These are phyloP conservation scores for Actinia equina DNA, from an alignment of 64 coral and sea anemone species.

Conservation along the genomic window DNA sequence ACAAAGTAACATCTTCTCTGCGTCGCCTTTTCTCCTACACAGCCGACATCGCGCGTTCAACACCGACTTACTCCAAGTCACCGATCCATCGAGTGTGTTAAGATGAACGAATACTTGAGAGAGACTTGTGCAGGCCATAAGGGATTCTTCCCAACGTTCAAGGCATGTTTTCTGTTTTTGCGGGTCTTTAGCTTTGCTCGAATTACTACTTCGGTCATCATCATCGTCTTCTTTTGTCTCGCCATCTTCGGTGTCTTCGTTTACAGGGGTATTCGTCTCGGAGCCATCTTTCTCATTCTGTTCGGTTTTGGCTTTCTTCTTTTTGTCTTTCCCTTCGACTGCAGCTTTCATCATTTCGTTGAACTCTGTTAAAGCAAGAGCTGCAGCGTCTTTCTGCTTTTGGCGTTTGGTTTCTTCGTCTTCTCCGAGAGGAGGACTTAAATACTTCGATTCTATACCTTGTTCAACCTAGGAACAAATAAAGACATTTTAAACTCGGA, in stretches of 20 bases:
- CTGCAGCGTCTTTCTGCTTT: slow-evolving; percentile 81
- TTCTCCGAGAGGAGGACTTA: slow-evolving; percentile 91
- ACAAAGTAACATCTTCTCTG: slow-evolving; percentile 95
- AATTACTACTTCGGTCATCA: slow-evolving; percentile 35
- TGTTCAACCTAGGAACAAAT: slow-evolving; percentile 62
- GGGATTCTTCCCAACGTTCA: slow-evolving; percentile 88
- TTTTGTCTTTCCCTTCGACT: slow-evolving; percentile 58
- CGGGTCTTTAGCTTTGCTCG: slow-evolving; percentile 32
- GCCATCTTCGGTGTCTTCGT: slow-evolving; percentile 24
- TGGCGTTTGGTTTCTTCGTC: slow-evolving; percentile 93
- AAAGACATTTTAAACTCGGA: not conserved
- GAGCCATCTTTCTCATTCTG: slow-evolving; percentile 42
- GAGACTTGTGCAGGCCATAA: slow-evolving; percentile 78
- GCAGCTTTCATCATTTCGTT: slow-evolving; percentile 83
- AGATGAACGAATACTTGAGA: slow-evolving; percentile 98
- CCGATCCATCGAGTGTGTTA: slow-evolving; percentile 80
- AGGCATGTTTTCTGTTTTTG: slow-evolving; percentile 76
- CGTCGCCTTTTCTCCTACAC: slow-evolving; percentile 89
- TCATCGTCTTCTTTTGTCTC: slow-evolving; percentile 36
- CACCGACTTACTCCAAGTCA: slow-evolving; percentile 96
- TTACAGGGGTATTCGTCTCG: slow-evolving; percentile 19
- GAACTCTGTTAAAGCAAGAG: slow-evolving; percentile 63
- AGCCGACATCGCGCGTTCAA: slow-evolving; percentile 88
- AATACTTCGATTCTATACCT: slow-evolving; percentile 89
- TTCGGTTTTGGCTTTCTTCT: slow-evolving; percentile 15